These are phyloP conservation scores for Thrips palmi DNA, from an alignment of 1,140 invertebrate species.

Conservation along the genomic window DNA sequence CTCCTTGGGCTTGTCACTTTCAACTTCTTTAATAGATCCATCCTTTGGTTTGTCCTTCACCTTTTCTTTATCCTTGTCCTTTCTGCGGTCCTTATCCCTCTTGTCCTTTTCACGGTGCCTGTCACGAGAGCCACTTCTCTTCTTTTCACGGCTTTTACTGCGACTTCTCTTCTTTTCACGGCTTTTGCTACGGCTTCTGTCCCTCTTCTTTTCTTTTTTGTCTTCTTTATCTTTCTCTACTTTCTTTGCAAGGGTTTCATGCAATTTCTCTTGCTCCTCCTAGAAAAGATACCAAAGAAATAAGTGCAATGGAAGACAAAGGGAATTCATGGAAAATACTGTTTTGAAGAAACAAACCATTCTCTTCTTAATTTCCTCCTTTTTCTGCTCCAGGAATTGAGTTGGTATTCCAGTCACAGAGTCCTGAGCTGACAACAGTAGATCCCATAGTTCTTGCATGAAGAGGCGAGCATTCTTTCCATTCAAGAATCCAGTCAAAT, in stretches of 20 bases:
- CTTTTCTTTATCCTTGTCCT: slow-evolving; percentile 17
- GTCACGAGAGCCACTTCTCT: slow-evolving; percentile 11
- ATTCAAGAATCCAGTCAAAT: slow-evolving; percentile 96
- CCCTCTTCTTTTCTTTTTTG: slow-evolving; percentile 23
- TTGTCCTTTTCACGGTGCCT: slow-evolving; percentile 26
- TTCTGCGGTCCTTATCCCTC: slow-evolving; percentile 22
- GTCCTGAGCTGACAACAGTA: slow-evolving; percentile 87
- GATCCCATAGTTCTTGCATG: slow-evolving; percentile 91
- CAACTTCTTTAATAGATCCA: slow-evolving; percentile 6
- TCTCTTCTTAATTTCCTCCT: slow-evolving; percentile 84
- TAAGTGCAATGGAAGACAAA: slow-evolving; percentile 8
- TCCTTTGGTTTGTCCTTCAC: slow-evolving; percentile 13
- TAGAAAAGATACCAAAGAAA: slow-evolving; percentile 18
- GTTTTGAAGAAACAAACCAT: slow-evolving; percentile 29
- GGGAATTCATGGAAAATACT: background rate
- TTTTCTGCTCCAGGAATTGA: slow-evolving; percentile 83
- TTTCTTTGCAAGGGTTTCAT: slow-evolving; percentile 31
- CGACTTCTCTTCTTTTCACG: slow-evolving; percentile 23
- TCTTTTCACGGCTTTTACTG: background rate
- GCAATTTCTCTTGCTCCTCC: slow-evolving; percentile 53
- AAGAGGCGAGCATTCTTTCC: slow-evolving; percentile 94
- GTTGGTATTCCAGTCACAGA: slow-evolving; percentile 87
- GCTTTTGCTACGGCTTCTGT: slow-evolving; percentile 28
- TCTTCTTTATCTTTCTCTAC: slow-evolving; percentile 29
- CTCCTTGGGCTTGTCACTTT: background rate